phyloP scores from a whole-genome alignment of 2,888 invertebrate species.

The Silvanus unidentatus region DNA sequence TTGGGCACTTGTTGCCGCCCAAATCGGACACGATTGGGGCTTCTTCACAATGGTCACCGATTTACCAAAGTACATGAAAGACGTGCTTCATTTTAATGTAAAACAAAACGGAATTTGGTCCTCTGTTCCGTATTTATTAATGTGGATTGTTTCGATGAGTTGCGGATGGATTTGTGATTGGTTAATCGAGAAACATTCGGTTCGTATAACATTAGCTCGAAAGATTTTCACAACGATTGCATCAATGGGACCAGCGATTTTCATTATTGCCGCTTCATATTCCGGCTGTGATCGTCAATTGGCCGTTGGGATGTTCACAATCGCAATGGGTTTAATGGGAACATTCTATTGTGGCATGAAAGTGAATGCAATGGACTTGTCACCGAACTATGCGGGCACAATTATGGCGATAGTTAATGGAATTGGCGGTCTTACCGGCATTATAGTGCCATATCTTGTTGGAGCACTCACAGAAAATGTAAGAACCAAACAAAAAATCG shows the following conservation, averaged over 20 bases:
- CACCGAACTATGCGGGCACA: constrained; percentile 57
- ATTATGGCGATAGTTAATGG: constrained; percentile 58
- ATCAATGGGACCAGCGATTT: constrained; percentile 55
- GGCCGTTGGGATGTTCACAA: constrained; percentile 52
- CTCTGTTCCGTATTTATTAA: constrained; percentile 59
- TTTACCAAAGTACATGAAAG: constrained; percentile 65
- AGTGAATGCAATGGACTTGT: constrained; percentile 57
- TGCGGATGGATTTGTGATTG: constrained; percentile 66
- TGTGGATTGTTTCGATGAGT: constrained; percentile 59
- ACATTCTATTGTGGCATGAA: constrained; percentile 60
- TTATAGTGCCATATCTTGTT: constrained; percentile 52
- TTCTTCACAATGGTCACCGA: constrained; percentile 67
- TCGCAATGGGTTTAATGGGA: constrained; percentile 60
- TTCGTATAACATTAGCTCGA: constrained; percentile 53
- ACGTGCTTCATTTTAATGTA: constrained; percentile 61
- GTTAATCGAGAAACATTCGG: constrained; percentile 54
- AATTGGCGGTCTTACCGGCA: constrained; percentile 53
- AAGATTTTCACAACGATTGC: constrained; percentile 64
- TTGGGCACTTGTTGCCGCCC: constrained; percentile 68
- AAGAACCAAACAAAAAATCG: not conserved
- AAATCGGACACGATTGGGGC: constrained; percentile 65
- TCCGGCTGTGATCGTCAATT: constrained; percentile 52
- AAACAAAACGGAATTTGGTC: constrained; percentile 58
- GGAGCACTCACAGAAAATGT: constrained; percentile 56
- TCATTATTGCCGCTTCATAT: constrained; percentile 57